Conservation (phyloP, 2,888 invertebrate genomes). For the Ornithoptera alexandrae region DNA sequence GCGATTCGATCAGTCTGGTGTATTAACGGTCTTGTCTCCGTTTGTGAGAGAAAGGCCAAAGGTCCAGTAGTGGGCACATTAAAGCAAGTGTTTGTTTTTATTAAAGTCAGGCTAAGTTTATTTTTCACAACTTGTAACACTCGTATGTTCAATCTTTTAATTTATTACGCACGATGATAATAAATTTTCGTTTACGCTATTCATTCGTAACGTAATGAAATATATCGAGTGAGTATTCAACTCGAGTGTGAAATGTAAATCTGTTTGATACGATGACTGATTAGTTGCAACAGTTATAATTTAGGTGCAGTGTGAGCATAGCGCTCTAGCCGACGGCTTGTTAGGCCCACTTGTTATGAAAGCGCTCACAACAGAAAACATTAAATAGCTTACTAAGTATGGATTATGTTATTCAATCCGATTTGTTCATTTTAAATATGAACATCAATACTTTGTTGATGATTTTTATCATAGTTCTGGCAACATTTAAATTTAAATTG, state of each 20-base stretch:
- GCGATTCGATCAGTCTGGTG: too few relatives aligned
- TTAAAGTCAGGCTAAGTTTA: too few relatives aligned
- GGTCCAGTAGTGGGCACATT: too few relatives aligned
- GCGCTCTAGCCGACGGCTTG: conserved; percentile 65
- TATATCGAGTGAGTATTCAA: conserved; percentile 35
- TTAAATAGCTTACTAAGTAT: conserved; percentile 44
- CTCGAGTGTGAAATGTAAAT: conserved; percentile 44
- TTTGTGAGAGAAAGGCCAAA: too few relatives aligned
- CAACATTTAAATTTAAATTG: too few relatives aligned
- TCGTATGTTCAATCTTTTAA: neutral
- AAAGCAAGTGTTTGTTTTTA: too few relatives aligned
- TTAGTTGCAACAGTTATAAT: conserved; percentile 67
- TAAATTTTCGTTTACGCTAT: conserved; percentile 2
- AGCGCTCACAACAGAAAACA: conserved; percentile 57
- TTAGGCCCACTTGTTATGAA: conserved; percentile 75
- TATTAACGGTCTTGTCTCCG: too few relatives aligned
- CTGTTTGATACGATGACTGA: conserved; percentile 53
- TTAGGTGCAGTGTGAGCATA: conserved; percentile 68
- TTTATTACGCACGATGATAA: neutral
- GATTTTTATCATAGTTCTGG: too few relatives aligned
- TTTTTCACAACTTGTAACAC: too few relatives aligned
- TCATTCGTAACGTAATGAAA: conserved; percentile 15
- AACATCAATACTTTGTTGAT: neutral
- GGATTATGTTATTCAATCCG: conserved; percentile 37
- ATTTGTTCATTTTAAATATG: neutral